Evolutionary conservation across 1,140 invertebrate species (phyloP), one percentile per base, ranked within the genome.

Genomic region (Nephotettix cincticeps): DNA sequence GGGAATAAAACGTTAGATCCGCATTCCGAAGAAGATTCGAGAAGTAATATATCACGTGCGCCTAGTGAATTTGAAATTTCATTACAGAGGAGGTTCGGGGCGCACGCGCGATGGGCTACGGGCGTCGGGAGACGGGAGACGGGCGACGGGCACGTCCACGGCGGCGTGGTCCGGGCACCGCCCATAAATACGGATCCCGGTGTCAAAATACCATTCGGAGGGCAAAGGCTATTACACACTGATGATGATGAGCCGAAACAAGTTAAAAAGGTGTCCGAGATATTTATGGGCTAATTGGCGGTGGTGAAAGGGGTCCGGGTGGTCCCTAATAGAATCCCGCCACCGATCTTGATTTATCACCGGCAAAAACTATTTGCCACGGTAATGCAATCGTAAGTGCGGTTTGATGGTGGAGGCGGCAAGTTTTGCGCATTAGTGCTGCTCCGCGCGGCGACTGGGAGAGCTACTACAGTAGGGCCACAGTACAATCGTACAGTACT

Each of bases 191-290:
- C 56, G 56, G 21, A 11, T 4, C 23, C 23, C 27, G 56, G 56
- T 61, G 56, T 61, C 56, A 61, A 61, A 61, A 61, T 61, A 61
- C 56, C 56, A 28, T 61, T 6, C 13, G 47, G 13, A 25, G 25
- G 14, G 56, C 21, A 23, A 23, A 29, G 56, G 27, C 56, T 61
- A 61, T 61, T 61, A 61, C 21, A 13, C 21, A 1, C 56, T 61
- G 56, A 61, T 61, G 56, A 61, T 61, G 56, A 61, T 61, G 56
- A 61, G 56, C 56, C 25, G 25, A 61, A 61, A 61, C 56, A 27
- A 61, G 56, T 61, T 61, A 61, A 61, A 61, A 25, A 28, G 56
- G 56, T 28, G 56, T 27, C 56, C 56, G 25, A 25, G 27, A 61
- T 27, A 61, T 61, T 61, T 61, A 61, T 61, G 25, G 21, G 1